Percentiles rank a stretch among this genome's conserved stretches.
These are phyloP conservation scores for Muraenolepis orangiensis DNA, from an alignment of 2,797 vertebrate genomes.

Conservation along the genomic window DNA sequence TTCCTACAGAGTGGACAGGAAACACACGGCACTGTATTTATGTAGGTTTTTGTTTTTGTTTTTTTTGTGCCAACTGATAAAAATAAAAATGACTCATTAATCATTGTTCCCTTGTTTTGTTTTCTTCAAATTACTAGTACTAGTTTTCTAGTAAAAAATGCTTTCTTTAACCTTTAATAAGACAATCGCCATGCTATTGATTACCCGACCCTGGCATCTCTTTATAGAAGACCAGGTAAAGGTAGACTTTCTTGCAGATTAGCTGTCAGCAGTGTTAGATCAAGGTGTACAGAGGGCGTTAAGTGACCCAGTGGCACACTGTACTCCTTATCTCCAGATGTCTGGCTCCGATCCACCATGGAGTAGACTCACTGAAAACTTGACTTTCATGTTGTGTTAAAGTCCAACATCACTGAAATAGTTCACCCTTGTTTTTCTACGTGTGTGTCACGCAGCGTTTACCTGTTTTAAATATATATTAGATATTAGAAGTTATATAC, in stretches of 20 bases:
- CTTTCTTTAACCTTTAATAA: background rate
- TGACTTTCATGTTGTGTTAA: slow-evolving; percentile 61
- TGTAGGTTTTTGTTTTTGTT: slow-evolving; percentile 30
- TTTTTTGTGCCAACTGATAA: background rate
- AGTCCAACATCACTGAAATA: slow-evolving; percentile 54
- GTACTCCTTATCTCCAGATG: slow-evolving; percentile 36
- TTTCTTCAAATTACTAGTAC: no score
- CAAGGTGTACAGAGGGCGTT: background rate
- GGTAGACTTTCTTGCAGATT: background rate
- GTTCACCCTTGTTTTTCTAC: slow-evolving; percentile 38
- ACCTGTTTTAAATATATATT: no score
- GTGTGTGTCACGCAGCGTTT: no score
- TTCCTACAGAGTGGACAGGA: slow-evolving; percentile 16
- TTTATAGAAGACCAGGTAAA: background rate
- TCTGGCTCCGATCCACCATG: slow-evolving; percentile 52
- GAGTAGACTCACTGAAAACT: slow-evolving; percentile 43
- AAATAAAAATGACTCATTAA: background rate
- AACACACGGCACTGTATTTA: slow-evolving; percentile 42
- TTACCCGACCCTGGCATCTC: background rate
- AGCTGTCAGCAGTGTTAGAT: background rate
- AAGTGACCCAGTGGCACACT: slow-evolving; percentile 9
- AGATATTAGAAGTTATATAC: no score
- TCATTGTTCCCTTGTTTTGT: background rate
- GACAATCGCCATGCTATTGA: background rate
- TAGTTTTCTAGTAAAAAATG: no score